Conservation (phyloP, 2,888 invertebrate species). For the Mactromeris polynyma region DNA sequence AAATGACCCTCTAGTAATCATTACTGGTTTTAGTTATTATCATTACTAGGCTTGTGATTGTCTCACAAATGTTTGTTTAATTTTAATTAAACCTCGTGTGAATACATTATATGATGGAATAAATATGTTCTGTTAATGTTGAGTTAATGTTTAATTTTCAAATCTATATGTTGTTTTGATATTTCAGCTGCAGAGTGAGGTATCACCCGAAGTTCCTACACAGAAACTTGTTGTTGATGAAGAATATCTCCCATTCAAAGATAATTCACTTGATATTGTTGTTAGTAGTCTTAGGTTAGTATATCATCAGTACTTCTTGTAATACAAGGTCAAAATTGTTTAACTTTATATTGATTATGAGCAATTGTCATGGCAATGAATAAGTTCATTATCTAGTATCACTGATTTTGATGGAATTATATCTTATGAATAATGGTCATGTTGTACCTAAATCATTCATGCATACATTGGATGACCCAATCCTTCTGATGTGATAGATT, state of each 20-base stretch:
- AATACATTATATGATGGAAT: no score
- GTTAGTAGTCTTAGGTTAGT: conserved; percentile 91
- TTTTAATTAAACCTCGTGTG: no score
- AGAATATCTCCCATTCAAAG: conserved; percentile 90
- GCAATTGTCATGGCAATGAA: background rate
- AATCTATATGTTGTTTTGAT: background rate
- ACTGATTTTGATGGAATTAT: no score
- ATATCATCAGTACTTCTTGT: background rate
- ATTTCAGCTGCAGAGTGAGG: conserved; percentile 90
- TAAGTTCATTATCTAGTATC: background rate
- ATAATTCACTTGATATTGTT: conserved; percentile 94
- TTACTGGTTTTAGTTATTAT: no score
- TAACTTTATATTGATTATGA: background rate
- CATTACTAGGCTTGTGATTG: no score
- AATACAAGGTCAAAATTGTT: no score
- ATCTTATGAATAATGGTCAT: no score
- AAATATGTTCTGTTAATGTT: no score
- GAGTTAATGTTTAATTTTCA: no score
- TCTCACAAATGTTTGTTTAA: no score
- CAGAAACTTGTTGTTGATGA: conserved; percentile 94
- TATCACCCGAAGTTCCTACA: conserved; percentile 88
- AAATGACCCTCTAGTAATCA: no score
- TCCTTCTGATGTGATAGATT: background rate
- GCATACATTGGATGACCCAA: background rate
- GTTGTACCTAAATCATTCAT: background rate